A percentile compares a stretch with the other conserved stretches of the same genome.
Conservation (phyloP, 2,113 vertebrate species). For the Stegastes partitus region DNA sequence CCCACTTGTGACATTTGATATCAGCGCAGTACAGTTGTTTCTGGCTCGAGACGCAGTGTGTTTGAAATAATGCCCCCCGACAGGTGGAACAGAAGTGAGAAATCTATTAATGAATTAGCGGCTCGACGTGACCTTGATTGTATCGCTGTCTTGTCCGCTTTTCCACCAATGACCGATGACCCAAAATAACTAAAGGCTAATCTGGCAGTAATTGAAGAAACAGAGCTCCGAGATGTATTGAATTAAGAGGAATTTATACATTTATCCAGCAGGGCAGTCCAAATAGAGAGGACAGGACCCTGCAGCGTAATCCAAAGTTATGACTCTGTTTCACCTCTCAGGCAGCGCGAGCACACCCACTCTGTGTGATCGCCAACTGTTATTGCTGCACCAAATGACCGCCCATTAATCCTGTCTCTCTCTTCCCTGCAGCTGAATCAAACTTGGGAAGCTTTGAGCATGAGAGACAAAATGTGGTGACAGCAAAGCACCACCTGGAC, state of each 20-base stretch:
- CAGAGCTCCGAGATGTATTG: slow-evolving; percentile 5
- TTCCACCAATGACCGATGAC: not conserved
- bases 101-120: slow-evolving; percentile 21
- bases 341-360: slow-evolving; percentile 40
- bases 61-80: slow-evolving; percentile 49
- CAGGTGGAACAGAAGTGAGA: slow-evolving; percentile 34
- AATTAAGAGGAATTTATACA: slow-evolving; percentile 2
- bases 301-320: slow-evolving; percentile 43
- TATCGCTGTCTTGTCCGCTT: slow-evolving; percentile 10
- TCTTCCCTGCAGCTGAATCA: slow-evolving; percentile 48
- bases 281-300: slow-evolving; percentile 32
- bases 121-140: slow-evolving; percentile 32
- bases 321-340: slow-evolving; percentile 45
- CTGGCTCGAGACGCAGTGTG: slow-evolving; percentile 32
- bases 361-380: slow-evolving; percentile 65
- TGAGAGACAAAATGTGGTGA: slow-evolving; percentile 40
- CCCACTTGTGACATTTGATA: slow-evolving; percentile 53
- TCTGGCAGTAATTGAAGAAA: slow-evolving; percentile 18
- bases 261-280: slow-evolving; percentile 4
- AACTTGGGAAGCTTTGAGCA: slow-evolving; percentile 36
- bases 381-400: slow-evolving; percentile 59
- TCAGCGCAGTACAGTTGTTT: slow-evolving; percentile 26
- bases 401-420: slow-evolving; percentile 60
- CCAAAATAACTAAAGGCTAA: slow-evolving; percentile 31
- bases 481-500: slow-evolving; percentile 16